phyloP scores from a whole-genome alignment of 2,113 vertebrate genomes.

The Sapayoa aenigma region DNA sequence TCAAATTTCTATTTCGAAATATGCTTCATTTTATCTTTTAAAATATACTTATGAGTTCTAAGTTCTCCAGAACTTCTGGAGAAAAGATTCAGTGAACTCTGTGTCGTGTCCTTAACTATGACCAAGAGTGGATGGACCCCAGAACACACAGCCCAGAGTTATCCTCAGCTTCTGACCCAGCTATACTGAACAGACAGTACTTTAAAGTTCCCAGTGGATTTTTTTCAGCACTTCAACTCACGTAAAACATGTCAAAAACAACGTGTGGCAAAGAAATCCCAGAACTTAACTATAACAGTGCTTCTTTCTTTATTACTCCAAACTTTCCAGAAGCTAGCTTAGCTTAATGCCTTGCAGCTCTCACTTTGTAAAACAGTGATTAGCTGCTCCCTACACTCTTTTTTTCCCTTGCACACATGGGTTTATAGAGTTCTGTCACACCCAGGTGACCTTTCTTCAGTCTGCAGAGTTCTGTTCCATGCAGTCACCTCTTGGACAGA shows the following conservation, averaged over 20 bases:
- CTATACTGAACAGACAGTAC: background rate
- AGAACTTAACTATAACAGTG: background rate
- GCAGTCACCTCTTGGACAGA: background rate
- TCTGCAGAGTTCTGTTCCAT: background rate
- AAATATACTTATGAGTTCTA: background rate
- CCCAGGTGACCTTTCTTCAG: background rate
- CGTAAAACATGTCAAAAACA: background rate
- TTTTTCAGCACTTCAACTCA: background rate
- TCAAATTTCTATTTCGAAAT: background rate
- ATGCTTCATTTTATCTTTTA: background rate
- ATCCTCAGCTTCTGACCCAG: background rate
- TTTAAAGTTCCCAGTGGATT: background rate
- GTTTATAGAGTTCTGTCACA: background rate
- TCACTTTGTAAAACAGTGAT: background rate
- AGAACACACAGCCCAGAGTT: background rate
- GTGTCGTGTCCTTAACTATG: background rate
- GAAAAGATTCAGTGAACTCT: background rate
- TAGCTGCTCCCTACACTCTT: background rate
- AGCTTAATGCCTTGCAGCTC: background rate
- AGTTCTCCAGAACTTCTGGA: too few species aligned
- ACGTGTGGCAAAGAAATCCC: background rate
- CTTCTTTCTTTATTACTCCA: background rate
- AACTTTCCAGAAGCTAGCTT: background rate
- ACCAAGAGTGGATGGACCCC: background rate
- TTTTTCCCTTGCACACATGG: background rate